Conservation (phyloP, 2,113 vertebrate genomes). For the Panthera tigris region DNA sequence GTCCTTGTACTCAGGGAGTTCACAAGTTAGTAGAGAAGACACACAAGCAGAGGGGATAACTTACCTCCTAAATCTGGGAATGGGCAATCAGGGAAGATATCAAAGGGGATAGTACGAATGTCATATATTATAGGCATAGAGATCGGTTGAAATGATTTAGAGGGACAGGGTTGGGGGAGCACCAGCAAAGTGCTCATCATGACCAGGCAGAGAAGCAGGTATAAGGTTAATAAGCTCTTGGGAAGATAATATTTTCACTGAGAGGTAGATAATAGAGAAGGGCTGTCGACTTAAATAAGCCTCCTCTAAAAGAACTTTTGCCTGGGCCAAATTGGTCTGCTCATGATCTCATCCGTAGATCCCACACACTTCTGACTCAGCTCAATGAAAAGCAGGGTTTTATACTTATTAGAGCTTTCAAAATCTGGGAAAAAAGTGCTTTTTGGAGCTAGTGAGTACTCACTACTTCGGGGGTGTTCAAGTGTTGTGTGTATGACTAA, state of each 20-base stretch:
- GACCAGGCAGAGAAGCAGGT: neutral
- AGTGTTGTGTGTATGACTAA: neutral
- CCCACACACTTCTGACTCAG: slow-evolving; percentile 22
- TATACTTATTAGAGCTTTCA: neutral
- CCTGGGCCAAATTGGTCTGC: neutral
- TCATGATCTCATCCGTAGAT: neutral
- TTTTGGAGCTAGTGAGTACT: neutral
- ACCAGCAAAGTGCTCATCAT: neutral
- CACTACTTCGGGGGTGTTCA: neutral
- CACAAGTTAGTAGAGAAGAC: neutral
- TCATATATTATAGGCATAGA: neutral
- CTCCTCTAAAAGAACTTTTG: neutral
- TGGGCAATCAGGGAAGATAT: neutral
- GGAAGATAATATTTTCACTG: neutral
- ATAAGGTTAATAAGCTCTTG: neutral
- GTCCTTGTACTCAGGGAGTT: neutral
- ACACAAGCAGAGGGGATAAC: neutral
- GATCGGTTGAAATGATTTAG: neutral
- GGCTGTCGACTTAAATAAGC: neutral
- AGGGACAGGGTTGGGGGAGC: neutral
- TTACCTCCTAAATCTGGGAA: neutral
- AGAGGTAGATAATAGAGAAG: neutral
- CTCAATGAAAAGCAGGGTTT: neutral
- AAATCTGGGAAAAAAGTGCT: neutral
- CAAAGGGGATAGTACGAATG: neutral